phyloP scores from a whole-genome alignment of 2,113 vertebrate genomes.

The Percina caprodes region DNA sequence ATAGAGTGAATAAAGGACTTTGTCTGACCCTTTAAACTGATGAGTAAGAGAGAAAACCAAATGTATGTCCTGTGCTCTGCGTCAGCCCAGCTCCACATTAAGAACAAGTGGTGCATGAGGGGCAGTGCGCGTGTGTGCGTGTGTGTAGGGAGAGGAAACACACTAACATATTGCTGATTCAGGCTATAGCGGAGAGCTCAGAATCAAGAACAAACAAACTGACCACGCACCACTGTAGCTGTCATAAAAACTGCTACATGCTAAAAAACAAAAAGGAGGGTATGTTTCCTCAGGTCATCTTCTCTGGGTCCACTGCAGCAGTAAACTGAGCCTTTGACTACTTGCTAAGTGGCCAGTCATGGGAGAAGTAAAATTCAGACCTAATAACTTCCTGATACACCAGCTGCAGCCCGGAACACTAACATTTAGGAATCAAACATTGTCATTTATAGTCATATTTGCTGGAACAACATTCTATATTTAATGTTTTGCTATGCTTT shows the following conservation, averaged over 20 bases:
- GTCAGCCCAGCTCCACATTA: constrained; percentile 35
- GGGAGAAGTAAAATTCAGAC: neutral
- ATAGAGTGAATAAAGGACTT: constrained; percentile 50
- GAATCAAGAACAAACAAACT: constrained; percentile 20
- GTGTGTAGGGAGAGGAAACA: neutral
- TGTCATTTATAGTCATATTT: neutral
- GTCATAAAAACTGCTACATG: neutral
- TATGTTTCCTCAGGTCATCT: constrained; percentile 7
- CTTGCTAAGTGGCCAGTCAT: neutral
- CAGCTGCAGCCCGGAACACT: neutral
- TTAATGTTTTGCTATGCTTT: neutral
- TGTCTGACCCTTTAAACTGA: constrained; percentile 58
- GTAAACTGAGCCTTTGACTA: neutral
- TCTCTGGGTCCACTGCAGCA: neutral
- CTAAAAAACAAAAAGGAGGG: neutral
- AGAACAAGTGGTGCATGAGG: constrained; percentile 45
- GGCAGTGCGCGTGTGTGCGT: constrained; percentile 15
- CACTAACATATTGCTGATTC: constrained; percentile 60
- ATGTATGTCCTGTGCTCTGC: constrained; percentile 30
- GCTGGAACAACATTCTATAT: neutral
- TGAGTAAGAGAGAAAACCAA: constrained; percentile 54
- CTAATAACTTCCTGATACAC: neutral
- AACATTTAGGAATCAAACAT: neutral
- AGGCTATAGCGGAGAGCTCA: constrained; percentile 17
- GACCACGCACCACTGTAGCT: constrained; percentile 7